Percentiles rank a stretch among this genome's conserved stretches.
Conservation (phyloP, 2,888 invertebrate genomes). For the Linnaemya vulpina region DNA sequence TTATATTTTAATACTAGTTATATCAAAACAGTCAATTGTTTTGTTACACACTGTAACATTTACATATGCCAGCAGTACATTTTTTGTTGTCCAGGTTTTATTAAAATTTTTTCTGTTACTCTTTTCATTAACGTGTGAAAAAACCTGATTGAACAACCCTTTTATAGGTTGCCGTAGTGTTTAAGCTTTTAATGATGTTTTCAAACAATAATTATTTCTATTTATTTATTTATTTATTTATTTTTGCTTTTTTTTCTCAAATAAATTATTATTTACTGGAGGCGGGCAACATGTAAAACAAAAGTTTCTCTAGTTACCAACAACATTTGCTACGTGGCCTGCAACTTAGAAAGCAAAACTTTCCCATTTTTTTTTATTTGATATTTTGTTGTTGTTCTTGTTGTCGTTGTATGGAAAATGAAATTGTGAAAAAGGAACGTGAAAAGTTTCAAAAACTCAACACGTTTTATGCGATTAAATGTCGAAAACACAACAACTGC, state of each 20-base stretch:
- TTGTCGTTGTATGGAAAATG: not conserved
- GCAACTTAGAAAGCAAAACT: conserved; percentile 3
- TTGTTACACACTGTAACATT: no score
- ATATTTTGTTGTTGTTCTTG: no score
- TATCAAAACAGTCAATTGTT: no score
- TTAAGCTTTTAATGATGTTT: conserved; percentile 40
- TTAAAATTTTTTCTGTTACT: not conserved
- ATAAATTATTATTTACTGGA: conserved; percentile 28
- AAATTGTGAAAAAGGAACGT: not conserved
- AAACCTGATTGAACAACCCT: no score
- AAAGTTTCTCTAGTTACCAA: conserved; percentile 15
- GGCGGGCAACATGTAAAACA: not conserved
- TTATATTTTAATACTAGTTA: no score
- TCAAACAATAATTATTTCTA: not conserved
- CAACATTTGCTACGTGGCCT: conserved; percentile 36
- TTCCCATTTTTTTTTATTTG: conserved; percentile 23
- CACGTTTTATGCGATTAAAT: conserved; percentile 51
- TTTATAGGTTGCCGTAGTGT: no score
- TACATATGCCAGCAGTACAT: no score
- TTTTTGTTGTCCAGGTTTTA: no score
- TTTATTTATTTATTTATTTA: no score
- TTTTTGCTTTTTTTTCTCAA: not conserved
- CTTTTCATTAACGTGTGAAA: not conserved
- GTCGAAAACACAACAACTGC: conserved; percentile 38
- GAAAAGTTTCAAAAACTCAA: conserved; percentile 43